phyloP scores from a whole-genome alignment of 37 sponge, comb jelly and placozoan species.

The Bolinopsis microptera region DNA sequence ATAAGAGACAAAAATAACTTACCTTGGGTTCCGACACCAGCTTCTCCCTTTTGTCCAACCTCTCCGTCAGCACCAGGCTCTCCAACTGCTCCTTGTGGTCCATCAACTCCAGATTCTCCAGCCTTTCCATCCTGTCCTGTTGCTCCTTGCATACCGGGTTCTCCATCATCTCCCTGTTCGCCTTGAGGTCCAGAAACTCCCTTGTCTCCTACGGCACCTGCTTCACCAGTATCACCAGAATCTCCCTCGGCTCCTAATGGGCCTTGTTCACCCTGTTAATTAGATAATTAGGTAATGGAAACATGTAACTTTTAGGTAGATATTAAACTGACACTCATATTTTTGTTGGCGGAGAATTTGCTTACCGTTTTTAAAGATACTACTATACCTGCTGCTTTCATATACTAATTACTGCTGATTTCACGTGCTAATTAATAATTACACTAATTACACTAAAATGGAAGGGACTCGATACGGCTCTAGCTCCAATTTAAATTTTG shows the following conservation, averaged over 20 bases:
- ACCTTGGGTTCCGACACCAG: background rate
- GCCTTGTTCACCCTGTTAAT: background rate
- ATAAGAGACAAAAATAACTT: background rate
- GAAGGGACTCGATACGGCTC: too few relatives aligned
- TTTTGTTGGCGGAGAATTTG: too few relatives aligned
- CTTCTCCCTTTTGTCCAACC: background rate
- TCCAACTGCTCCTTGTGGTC: background rate
- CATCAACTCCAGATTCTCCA: background rate
- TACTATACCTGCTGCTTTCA: too few relatives aligned
- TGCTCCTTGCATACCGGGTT: background rate
- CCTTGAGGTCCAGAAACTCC: conserved; percentile 12
- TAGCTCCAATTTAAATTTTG: too few relatives aligned
- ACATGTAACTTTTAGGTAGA: too few relatives aligned
- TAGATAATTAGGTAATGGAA: too few relatives aligned
- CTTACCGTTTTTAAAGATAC: too few relatives aligned
- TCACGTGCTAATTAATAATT: too few relatives aligned
- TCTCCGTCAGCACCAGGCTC: background rate
- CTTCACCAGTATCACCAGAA: background rate
- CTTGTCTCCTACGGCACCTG: background rate
- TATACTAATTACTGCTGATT: too few relatives aligned
- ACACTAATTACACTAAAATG: too few relatives aligned
- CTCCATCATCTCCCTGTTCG: background rate
- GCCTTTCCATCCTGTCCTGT: background rate
- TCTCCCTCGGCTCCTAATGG: background rate
- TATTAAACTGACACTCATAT: too few relatives aligned